Evolutionary conservation across 2,888 invertebrate species (phyloP).

Genomic region (Trissolcus japonicus): DNA sequence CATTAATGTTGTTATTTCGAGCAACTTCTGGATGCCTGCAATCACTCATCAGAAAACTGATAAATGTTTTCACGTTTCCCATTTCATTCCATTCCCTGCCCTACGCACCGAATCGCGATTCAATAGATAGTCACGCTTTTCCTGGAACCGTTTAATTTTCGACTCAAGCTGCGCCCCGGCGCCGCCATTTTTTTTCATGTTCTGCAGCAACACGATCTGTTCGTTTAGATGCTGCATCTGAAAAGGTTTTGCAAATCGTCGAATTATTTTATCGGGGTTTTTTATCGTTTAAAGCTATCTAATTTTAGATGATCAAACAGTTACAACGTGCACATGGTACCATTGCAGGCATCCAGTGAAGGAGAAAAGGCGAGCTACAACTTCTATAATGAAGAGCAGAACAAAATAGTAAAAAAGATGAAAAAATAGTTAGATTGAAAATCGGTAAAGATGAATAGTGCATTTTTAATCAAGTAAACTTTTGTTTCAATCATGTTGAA

Average conservation of each 20-base stretch:
- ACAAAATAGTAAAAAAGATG: background rate
- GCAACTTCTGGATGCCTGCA: background rate
- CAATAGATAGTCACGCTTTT: constrained; percentile 16
- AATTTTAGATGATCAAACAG: background rate
- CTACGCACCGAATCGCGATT: constrained; percentile 5
- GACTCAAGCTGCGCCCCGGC: constrained; percentile 9
- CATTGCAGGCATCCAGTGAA: too few species aligned
- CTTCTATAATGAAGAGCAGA: too few species aligned
- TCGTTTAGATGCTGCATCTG: constrained; percentile 25
- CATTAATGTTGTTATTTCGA: constrained; percentile 44
- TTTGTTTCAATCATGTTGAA: background rate
- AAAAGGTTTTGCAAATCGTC: background rate
- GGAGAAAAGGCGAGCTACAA: too few species aligned
- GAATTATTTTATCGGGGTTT: background rate
- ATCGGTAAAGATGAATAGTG: background rate
- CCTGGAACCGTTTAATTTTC: constrained; percentile 17
- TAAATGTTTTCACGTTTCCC: background rate
- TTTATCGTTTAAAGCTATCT: background rate
- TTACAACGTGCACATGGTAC: background rate
- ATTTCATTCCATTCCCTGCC: background rate
- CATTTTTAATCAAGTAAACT: background rate
- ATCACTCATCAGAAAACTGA: background rate
- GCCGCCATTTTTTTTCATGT: constrained; percentile 22
- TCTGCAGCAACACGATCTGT: constrained; percentile 3
- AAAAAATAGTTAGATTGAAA: background rate